Percentiles rank a stretch among this genome's conserved stretches.
Conservation (phyloP, 2,888 invertebrate species). For the Drosophila setosimentum region DNA sequence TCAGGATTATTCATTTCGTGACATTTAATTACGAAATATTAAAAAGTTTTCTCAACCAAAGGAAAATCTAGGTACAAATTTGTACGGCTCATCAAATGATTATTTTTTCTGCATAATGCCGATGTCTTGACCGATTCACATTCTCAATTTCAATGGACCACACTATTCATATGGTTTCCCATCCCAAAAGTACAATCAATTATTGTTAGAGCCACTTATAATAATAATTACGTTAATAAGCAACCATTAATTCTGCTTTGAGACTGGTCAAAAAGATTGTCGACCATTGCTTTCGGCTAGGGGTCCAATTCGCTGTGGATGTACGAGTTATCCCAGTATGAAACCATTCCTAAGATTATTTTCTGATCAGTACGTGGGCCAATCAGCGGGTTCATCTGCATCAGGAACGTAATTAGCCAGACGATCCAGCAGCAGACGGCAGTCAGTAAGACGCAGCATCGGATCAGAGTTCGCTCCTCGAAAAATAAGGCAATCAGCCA, state of each 20-base stretch:
- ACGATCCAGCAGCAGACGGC: conserved; percentile 69
- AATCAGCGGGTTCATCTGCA: conserved; percentile 67
- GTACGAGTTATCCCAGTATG: conserved; percentile 60
- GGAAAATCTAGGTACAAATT: background rate
- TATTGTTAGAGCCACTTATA: background rate
- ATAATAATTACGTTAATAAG: background rate
- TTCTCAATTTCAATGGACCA: background rate
- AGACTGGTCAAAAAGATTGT: background rate
- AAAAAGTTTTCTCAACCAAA: background rate
- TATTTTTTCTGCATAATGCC: background rate
- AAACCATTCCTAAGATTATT: conserved; percentile 47
- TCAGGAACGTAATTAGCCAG: conserved; percentile 64
- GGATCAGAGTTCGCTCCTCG: conserved; percentile 43
- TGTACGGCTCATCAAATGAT: background rate
- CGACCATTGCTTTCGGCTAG: background rate
- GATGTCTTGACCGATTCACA: background rate
- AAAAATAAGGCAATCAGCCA: conserved; percentile 32
- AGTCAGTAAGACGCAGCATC: conserved; percentile 55
- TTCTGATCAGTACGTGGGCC: conserved; percentile 50
- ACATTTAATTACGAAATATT: background rate
- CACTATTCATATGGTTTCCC: background rate
- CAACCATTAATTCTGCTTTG: background rate
- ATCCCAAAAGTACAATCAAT: background rate
- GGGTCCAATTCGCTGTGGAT: conserved; percentile 2
- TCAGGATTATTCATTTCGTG: background rate